Evolutionary conservation across 2,113 vertebrate genomes (phyloP), one percentile per base, ranked within the genome.

Genomic region (Acrocephalus arundinaceus): DNA sequence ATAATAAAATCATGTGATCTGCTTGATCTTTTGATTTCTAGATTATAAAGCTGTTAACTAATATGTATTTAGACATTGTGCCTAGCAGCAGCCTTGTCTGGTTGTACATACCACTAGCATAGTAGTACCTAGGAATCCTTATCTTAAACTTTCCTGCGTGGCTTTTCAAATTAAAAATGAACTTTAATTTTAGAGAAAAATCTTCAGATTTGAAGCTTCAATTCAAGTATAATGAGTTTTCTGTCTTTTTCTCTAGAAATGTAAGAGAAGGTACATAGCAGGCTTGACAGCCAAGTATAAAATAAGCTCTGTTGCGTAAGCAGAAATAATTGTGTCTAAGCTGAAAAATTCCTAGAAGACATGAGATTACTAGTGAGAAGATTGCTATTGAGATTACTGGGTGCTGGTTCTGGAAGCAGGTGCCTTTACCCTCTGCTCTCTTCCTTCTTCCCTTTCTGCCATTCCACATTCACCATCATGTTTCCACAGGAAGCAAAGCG

Each of bases 401-500:
- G 3, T 86, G 24, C 6, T 48, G 39, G 1, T 8, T 78, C 20
- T 74, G 7, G 28, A 72, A 33, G 17, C 31, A 65, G n/a, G 9
- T 43, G 46, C 22, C 22, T 92, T 91, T 61, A 57, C 5, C 28
- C 8, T 71, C 13, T 48, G 71, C 62, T 49, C 2, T 93, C 51
- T 65, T 79, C 33, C 16, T 82, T 41, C 28, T 2, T 66, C 8
- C 4, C 3, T 54, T 41, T 78, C 18, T 85, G 68, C 12, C 11
- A 5, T 61, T 94, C 41, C 15, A 45, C 13, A 12, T 74, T 84
- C 15, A 6, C 55, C 2, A 1, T 31, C 5, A 20, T 90, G 7
- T 95, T 90, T 93, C 59, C 66, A 93, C 57, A 99, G 99, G 99
- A 99, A 97, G 99, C 99, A 39, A 99, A 99, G 71, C 98, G 99